These are phyloP conservation scores for Monoplex corrugatus DNA, from an alignment of 2,888 invertebrate species.

Conservation along the genomic window DNA sequence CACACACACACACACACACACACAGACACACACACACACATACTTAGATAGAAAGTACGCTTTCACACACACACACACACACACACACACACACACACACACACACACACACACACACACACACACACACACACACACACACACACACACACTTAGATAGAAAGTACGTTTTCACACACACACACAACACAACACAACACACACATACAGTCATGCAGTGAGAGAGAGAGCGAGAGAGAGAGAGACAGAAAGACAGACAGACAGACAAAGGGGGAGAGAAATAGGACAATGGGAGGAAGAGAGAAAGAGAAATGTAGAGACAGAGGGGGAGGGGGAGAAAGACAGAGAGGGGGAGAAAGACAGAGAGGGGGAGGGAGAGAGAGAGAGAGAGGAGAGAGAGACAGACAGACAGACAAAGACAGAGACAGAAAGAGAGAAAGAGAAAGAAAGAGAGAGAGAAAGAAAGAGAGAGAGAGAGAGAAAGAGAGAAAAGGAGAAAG, in stretches of 20 bases:
- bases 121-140: conserved; percentile 14
- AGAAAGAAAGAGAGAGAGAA: not conserved
- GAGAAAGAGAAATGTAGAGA: not conserved
- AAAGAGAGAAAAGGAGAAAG: not conserved
- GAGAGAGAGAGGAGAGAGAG: not conserved
- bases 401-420: not conserved
- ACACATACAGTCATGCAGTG: not conserved
- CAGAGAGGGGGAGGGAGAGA: not conserved
- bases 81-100: not conserved
- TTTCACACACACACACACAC: not conserved
- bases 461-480: not conserved
- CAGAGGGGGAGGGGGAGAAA: not conserved
- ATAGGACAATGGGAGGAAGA: not conserved
- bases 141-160: not conserved
- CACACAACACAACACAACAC: too few species aligned
- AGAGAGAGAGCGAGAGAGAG: not conserved
- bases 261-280: not conserved
- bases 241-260: not conserved
- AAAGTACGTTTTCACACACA: too few species aligned
- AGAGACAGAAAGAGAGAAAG: not conserved
- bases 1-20: conserved; percentile 18
- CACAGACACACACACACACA: not conserved
- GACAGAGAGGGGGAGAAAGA: not conserved
- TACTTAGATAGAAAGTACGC: not conserved
- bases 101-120: not conserved